Percentiles rank a stretch among this genome's conserved stretches.
phyloP scores from a whole-genome alignment of 2,888 invertebrate genomes.

The Schizotus pectinicornis region DNA sequence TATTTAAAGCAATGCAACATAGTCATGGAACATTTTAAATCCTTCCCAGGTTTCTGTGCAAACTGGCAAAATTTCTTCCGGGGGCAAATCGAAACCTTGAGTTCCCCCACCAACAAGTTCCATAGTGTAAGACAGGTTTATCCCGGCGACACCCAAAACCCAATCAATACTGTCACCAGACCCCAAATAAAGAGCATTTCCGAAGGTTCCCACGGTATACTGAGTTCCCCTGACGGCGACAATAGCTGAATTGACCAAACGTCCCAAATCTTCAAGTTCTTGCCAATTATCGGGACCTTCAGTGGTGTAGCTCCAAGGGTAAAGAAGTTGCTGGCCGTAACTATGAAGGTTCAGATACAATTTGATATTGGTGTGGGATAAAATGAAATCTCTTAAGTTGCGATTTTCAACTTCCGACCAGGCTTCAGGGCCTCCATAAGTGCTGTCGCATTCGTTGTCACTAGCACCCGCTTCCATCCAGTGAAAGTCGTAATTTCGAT shows the following conservation, averaged over 20 bases:
- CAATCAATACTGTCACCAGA: constrained; percentile 73
- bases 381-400: constrained; percentile 65
- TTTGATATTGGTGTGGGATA: constrained; percentile 61
- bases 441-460: constrained; percentile 54
- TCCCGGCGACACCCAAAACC: constrained; percentile 62
- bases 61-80: constrained; percentile 63
- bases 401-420: constrained; percentile 66
- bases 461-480: constrained; percentile 65
- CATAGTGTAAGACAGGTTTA: constrained; percentile 68
- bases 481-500: constrained; percentile 74
- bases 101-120: constrained; percentile 66
- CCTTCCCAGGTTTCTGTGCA: constrained; percentile 68
- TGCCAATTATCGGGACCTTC: constrained; percentile 59
- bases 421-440: constrained; percentile 56
- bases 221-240: constrained; percentile 56
- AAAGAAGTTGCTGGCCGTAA: constrained; percentile 72
- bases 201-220: constrained; percentile 61
- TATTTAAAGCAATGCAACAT: constrained; percentile 33
- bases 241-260: constrained; percentile 58
- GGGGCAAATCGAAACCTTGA: constrained; percentile 65
- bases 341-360: constrained; percentile 78
- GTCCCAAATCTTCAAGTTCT: constrained; percentile 58
- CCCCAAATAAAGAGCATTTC: constrained; percentile 61
- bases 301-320: constrained; percentile 72
- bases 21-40: constrained; percentile 60